Conservation (phyloP, 2,797 vertebrate genomes). For the Acanthurus tractus region DNA sequence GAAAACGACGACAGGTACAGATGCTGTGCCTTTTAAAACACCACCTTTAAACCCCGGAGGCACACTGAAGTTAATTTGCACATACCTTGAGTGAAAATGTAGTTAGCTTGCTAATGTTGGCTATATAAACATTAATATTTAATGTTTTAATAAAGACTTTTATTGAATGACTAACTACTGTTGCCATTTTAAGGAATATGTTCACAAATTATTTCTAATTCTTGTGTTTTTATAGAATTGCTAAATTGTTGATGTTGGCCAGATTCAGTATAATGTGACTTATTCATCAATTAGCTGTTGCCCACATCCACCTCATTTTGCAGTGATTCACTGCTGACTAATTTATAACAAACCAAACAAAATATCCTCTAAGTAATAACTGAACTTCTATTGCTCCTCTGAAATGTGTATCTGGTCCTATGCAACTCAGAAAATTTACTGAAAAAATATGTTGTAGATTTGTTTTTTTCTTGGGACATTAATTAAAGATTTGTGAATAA, state of each 20-base stretch:
- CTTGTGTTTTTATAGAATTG: neutral
- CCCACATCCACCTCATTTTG: slow-evolving; percentile 4
- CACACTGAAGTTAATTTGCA: too few relatives aligned
- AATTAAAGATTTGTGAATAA: neutral
- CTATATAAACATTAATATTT: too few relatives aligned
- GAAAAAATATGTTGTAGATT: neutral
- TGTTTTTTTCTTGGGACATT: neutral
- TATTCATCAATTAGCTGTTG: neutral
- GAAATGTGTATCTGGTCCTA: slow-evolving; percentile 15
- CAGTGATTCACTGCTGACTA: slow-evolving; percentile 15
- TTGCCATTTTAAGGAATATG: neutral
- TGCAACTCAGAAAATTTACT: neutral
- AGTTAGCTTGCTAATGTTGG: too few relatives aligned
- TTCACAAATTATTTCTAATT: neutral
- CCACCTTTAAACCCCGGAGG: too few relatives aligned
- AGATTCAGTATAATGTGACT: neutral
- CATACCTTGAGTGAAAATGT: too few relatives aligned
- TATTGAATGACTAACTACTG: too few relatives aligned
- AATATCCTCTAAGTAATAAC: slow-evolving; percentile 7
- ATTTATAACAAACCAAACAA: slow-evolving; percentile 5
- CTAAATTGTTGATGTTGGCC: neutral
- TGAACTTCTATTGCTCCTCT: neutral
- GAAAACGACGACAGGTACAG: too few relatives aligned
- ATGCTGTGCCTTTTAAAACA: too few relatives aligned
- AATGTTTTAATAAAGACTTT: too few relatives aligned